Evolutionary conservation across 2,888 invertebrate species (phyloP).

Genomic region (Phortica okadai): DNA sequence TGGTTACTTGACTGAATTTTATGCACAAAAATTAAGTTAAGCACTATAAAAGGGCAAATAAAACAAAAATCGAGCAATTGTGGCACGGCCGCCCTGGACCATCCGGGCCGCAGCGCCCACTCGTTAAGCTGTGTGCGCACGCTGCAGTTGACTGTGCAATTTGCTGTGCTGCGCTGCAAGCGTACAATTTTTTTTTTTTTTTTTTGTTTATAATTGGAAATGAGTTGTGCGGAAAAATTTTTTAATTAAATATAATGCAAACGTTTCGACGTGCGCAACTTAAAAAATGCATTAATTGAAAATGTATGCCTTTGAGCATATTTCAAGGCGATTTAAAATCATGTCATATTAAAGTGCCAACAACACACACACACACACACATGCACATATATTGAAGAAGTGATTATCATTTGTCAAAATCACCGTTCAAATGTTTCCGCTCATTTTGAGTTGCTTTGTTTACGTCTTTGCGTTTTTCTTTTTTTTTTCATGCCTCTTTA

Average conservation of each 20-base stretch:
- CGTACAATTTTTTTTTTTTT: conserved; percentile 2
- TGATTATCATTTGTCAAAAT: conserved; percentile 31
- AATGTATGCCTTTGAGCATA: neutral
- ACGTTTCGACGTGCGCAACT: neutral
- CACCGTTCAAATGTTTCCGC: conserved; percentile 16
- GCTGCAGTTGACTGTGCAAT: conserved; percentile 26
- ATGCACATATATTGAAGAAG: neutral
- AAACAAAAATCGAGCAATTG: neutral
- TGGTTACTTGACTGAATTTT: conserved; percentile 33
- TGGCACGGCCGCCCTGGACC: neutral
- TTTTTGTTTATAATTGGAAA: conserved; percentile 27
- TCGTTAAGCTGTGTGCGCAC: neutral
- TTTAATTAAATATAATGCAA: conserved; percentile 29
- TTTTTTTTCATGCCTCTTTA: neutral
- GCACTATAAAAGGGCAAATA: neutral
- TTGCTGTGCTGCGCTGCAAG: conserved; percentile 10
- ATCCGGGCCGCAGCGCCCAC: neutral
- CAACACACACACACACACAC: neutral
- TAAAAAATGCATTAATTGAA: neutral
- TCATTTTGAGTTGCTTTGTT: neutral
- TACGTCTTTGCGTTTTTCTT: neutral
- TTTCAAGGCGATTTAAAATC: neutral
- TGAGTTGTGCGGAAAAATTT: conserved; percentile 22
- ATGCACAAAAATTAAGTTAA: conserved; percentile 30
- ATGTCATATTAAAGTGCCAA: neutral